phyloP scores from a whole-genome alignment of 2,797 vertebrate species.

The Hemitrygon akajei region DNA sequence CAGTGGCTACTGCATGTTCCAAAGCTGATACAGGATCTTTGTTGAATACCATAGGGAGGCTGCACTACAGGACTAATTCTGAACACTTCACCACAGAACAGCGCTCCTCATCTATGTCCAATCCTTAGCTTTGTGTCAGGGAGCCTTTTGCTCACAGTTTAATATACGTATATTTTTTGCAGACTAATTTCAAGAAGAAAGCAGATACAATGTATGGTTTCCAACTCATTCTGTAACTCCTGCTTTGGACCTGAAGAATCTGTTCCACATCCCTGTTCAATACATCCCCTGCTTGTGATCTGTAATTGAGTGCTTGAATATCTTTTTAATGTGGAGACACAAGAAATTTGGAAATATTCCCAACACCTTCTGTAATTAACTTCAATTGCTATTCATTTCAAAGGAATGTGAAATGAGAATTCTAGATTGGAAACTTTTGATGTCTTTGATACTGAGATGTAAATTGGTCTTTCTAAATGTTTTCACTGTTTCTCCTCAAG shows the following conservation, averaged over 20 bases:
- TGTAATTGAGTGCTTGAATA: slow-evolving; percentile 34
- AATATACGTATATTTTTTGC: neutral
- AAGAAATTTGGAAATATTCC: slow-evolving; percentile 37
- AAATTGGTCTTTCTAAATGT: neutral
- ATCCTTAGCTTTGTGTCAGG: neutral
- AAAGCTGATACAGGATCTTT: neutral
- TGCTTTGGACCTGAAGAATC: slow-evolving; percentile 43
- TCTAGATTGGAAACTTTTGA: neutral
- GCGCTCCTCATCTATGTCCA: neutral
- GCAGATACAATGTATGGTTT: slow-evolving; percentile 46
- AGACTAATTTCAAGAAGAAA: slow-evolving; percentile 47
- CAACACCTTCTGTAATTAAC: slow-evolving; percentile 13
- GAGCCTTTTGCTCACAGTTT: neutral
- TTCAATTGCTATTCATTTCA: neutral
- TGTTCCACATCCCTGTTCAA: slow-evolving; percentile 46
- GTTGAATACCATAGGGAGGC: too few species aligned
- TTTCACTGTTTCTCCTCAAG: neutral
- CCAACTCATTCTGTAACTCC: slow-evolving; percentile 46
- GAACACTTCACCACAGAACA: too few species aligned
- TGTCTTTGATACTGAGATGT: neutral
- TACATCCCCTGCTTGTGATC: neutral
- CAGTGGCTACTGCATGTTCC: neutral
- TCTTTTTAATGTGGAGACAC: slow-evolving; percentile 28
- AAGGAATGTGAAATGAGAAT: neutral
- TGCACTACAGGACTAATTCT: too few species aligned